phyloP scores from a whole-genome alignment of 2,113 vertebrate genomes.

The Phasianus colchicus region DNA sequence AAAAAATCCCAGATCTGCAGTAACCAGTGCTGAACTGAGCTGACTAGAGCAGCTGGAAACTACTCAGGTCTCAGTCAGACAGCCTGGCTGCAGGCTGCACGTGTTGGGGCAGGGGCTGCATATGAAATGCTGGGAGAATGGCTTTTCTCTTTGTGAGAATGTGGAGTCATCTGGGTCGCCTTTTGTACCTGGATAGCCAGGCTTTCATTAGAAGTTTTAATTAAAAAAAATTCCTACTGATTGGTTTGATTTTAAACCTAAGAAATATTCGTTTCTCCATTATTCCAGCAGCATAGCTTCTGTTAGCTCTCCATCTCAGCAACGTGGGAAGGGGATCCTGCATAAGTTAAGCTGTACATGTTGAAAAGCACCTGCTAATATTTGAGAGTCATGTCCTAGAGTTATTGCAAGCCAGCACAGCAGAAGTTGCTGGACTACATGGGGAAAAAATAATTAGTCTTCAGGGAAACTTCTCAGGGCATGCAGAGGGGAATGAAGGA shows the following conservation, averaged over 20 bases:
- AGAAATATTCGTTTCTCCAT: neutral
- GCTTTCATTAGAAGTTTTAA: neutral
- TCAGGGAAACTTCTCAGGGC: neutral
- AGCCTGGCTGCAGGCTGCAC: neutral
- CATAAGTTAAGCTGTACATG: rapidly evolving
- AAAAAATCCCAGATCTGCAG: neutral
- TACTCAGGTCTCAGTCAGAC: neutral
- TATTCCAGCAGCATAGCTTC: neutral
- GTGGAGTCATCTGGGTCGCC: neutral
- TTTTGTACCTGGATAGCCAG: neutral
- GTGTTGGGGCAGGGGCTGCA: neutral
- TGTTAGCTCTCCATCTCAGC: neutral
- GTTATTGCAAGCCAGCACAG: neutral
- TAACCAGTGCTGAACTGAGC: neutral
- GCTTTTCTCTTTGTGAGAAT: neutral
- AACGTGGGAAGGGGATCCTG: neutral
- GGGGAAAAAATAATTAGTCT: neutral
- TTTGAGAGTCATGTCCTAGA: neutral
- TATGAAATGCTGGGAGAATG: neutral
- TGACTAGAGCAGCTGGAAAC: neutral
- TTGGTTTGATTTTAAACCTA: neutral
- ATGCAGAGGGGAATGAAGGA: neutral
- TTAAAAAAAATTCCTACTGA: neutral
- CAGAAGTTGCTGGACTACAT: neutral
- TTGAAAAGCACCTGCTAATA: neutral